Evolutionary conservation across 2,113 vertebrate genomes (phyloP).

Genomic region (Chaetodon trifascialis): DNA sequence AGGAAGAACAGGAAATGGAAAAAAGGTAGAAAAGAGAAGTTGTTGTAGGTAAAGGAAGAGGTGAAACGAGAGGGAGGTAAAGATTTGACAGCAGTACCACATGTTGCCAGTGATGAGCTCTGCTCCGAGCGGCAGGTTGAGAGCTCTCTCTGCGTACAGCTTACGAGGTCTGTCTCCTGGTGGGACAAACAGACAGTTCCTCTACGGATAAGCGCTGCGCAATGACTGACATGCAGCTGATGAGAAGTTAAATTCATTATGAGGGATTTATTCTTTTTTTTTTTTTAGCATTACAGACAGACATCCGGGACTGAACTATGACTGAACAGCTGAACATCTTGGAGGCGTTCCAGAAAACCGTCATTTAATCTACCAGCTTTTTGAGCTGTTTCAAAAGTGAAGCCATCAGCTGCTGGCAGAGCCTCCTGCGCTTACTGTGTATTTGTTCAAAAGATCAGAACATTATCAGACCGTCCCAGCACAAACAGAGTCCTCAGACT

Average conservation of each 20-base stretch:
- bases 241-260: neutral
- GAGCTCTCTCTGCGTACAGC: conserved; percentile 86
- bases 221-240: neutral
- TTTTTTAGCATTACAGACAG: conserved; percentile 10
- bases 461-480: neutral
- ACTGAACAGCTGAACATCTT: conserved; percentile 31
- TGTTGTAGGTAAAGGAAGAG: neutral
- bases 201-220: neutral
- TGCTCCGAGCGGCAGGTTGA: conserved; percentile 86
- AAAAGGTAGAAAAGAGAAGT: neutral
- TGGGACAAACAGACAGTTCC: conserved; percentile 6
- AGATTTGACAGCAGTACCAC: conserved; percentile 75
- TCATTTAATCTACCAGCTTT: conserved; percentile 34
- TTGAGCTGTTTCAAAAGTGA: conserved; percentile 10
- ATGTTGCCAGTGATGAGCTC: conserved; percentile 88
- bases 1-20: neutral
- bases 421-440: conserved; percentile 1
- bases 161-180: conserved; percentile 86
- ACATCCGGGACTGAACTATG: neutral
- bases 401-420: conserved; percentile 27
- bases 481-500: conserved; percentile 6
- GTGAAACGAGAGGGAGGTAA: neutral
- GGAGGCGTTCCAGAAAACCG: conserved; percentile 34
- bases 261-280: neutral
- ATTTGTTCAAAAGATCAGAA: conserved; percentile 31